Percentiles rank a stretch among this genome's conserved stretches.
Conservation (phyloP, 1,140 invertebrate genomes). For the Drosophila punjabiensis region DNA sequence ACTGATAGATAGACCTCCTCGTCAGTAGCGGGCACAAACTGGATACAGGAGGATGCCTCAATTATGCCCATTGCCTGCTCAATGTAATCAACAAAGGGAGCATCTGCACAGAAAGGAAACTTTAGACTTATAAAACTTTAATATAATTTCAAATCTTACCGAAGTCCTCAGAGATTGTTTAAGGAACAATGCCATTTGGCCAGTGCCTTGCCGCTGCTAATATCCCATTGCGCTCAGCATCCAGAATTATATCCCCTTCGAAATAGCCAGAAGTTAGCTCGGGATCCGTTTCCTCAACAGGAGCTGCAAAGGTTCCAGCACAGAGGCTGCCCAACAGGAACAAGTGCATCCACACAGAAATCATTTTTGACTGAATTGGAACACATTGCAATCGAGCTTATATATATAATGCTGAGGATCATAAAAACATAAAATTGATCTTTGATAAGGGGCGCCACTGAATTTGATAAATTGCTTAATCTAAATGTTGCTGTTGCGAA, state of each 20-base stretch:
- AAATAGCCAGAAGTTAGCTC: constrained; percentile 61
- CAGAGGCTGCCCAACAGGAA: constrained; percentile 17
- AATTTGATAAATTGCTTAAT: background rate
- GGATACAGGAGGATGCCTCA: constrained; percentile 79
- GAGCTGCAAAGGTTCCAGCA: constrained; percentile 15
- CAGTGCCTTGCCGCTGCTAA: constrained; percentile 25
- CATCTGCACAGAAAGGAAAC: background rate
- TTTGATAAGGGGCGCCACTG: background rate
- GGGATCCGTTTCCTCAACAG: constrained; percentile 32
- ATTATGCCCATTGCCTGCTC: constrained; percentile 63
- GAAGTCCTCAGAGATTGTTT: constrained; percentile 62
- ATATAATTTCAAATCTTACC: constrained; percentile 48
- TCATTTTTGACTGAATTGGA: constrained; percentile 49
- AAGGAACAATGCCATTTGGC: constrained; percentile 84
- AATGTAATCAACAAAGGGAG: constrained; percentile 38
- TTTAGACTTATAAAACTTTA: background rate
- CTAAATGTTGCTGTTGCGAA: background rate
- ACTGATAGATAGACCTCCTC: constrained; percentile 39
- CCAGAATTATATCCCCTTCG: constrained; percentile 59
- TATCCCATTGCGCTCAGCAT: constrained; percentile 36
- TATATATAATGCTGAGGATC: background rate
- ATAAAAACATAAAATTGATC: background rate
- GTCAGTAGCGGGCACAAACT: constrained; percentile 55
- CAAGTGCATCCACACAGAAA: constrained; percentile 9
- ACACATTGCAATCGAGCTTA: background rate